Percentiles rank a stretch among this genome's conserved stretches.
Conservation (phyloP, 1,140 invertebrate genomes). For the Chironomus striatipennis region DNA sequence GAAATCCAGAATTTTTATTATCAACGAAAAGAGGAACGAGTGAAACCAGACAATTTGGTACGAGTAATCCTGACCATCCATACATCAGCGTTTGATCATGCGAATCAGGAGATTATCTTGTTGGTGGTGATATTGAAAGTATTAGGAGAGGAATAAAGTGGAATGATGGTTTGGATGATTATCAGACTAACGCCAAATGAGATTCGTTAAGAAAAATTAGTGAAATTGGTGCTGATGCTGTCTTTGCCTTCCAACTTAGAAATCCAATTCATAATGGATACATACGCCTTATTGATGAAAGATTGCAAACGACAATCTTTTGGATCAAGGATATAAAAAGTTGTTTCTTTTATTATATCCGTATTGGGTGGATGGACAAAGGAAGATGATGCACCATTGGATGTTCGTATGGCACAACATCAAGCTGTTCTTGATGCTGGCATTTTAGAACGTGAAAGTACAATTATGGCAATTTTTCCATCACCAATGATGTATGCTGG, state of each 20-base stretch:
- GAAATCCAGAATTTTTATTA: conserved; percentile 90
- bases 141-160: conserved; percentile 82
- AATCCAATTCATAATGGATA: conserved; percentile 99
- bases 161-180: conserved; percentile 93
- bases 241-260: conserved; percentile 89
- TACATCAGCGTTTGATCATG: conserved; percentile 83
- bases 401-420: conserved; percentile 68
- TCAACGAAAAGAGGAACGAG: conserved; percentile 92
- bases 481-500: conserved; percentile 99
- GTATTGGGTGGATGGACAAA: conserved; percentile 95
- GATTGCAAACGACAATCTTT: conserved; percentile 79
- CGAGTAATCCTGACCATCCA: conserved; percentile 77
- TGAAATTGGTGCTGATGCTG: conserved; percentile 82
- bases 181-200: conserved; percentile 92
- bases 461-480: conserved; percentile 95
- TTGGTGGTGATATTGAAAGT: conserved; percentile 92
- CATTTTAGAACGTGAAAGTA: conserved; percentile 73
- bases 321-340: conserved; percentile 82
- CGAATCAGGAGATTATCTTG: conserved; percentile 93
- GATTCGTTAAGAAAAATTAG: conserved; percentile 72
- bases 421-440: conserved; percentile 82
- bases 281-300: conserved; percentile 95
- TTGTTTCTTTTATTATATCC: conserved; percentile 94
- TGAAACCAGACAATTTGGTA: conserved; percentile 88
- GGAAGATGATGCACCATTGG: conserved; percentile 95